These are phyloP conservation scores for Hipposideros armiger DNA, from an alignment of 2,113 vertebrate species.

Conservation along the genomic window DNA sequence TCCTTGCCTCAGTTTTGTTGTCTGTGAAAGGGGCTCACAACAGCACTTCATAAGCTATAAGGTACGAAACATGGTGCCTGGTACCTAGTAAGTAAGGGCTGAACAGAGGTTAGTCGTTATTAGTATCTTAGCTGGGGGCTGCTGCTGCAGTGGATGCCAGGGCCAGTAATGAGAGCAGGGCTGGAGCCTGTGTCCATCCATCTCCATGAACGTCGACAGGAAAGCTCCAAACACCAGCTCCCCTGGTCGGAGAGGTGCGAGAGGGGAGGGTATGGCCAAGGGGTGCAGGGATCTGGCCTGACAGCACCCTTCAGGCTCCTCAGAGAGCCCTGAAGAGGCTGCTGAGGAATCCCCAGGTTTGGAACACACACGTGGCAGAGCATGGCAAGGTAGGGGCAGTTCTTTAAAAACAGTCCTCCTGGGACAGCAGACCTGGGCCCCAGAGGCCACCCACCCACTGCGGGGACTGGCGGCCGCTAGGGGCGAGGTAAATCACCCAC, in stretches of 20 bases:
- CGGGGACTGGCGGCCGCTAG: background rate
- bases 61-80: background rate
- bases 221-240: background rate
- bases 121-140: background rate
- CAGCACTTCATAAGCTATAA: background rate
- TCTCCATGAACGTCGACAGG: background rate
- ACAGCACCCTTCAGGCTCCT: background rate
- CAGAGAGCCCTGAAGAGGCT: background rate
- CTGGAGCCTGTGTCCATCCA: background rate
- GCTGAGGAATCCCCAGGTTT: background rate
- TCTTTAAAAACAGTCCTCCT: slow-evolving; percentile 34
- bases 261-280: too few species aligned
- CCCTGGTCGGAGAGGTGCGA: background rate
- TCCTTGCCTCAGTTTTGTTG: background rate
- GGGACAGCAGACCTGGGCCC: background rate
- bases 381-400: background rate
- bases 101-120: background rate
- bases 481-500: slow-evolving; percentile 73
- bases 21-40: background rate
- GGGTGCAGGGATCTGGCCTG: background rate
- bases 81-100: background rate
- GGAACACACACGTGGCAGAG: slow-evolving; percentile 33
- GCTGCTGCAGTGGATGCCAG: background rate
- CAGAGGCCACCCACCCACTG: slow-evolving; percentile 76
- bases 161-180: background rate